A percentile compares a stretch with the other conserved stretches of the same genome.
phyloP scores from a whole-genome alignment of 1,140 invertebrate genomes.

The Drosophila melanica region DNA sequence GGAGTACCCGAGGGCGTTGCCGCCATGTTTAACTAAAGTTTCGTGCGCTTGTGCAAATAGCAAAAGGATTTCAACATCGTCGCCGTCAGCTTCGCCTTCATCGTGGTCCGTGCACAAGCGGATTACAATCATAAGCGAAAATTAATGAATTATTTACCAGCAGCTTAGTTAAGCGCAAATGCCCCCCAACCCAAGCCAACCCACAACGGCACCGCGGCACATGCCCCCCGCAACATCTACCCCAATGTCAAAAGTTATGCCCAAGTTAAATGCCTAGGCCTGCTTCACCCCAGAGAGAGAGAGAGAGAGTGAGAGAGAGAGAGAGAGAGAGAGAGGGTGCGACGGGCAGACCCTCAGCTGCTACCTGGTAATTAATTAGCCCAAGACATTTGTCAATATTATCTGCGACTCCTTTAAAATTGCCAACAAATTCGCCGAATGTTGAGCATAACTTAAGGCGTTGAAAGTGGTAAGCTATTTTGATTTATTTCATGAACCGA shows the following conservation, averaged over 20 bases:
- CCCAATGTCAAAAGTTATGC: conserved; percentile 56
- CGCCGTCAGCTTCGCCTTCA: conserved; percentile 36
- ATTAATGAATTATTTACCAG: conserved; percentile 70
- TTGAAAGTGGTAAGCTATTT: conserved; percentile 35
- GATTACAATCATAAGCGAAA: conserved; percentile 74
- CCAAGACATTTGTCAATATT: conserved; percentile 67
- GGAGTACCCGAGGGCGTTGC: conserved; percentile 50
- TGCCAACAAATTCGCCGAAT: conserved; percentile 36
- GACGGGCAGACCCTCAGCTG: conserved; percentile 33
- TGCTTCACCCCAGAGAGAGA: not conserved
- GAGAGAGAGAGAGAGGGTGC: not conserved
- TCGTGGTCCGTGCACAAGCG: conserved; percentile 51
- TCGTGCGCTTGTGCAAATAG: conserved; percentile 70
- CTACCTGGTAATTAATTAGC: conserved; percentile 66
- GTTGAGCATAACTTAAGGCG: conserved; percentile 21
- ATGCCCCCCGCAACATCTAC: not conserved
- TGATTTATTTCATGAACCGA: conserved; percentile 45
- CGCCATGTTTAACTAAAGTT: conserved; percentile 72
- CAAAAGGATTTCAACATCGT: conserved; percentile 59
- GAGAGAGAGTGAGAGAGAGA: not conserved
- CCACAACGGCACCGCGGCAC: conserved; percentile 12
- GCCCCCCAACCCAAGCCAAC: not conserved
- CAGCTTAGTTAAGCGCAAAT: conserved; percentile 58
- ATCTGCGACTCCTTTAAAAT: conserved; percentile 54
- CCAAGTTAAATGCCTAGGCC: conserved; percentile 53